Conservation (phyloP, 2,888 invertebrate species). For the Sinelater perroti region DNA sequence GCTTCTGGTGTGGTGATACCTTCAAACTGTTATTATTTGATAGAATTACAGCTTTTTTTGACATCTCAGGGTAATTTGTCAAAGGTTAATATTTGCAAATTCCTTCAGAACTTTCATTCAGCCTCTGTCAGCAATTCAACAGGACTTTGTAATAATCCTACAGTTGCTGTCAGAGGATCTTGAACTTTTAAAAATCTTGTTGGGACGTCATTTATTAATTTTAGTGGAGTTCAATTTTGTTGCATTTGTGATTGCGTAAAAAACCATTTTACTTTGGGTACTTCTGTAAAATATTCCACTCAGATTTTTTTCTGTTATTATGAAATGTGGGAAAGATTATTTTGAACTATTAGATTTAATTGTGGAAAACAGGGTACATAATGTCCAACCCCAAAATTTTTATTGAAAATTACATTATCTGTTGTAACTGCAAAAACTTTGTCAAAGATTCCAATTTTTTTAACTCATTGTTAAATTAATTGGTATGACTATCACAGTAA, state of each 20-base stretch:
- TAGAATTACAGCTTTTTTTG: no score
- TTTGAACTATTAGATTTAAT: conserved; percentile 17
- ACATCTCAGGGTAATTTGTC: conserved; percentile 39
- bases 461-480: no score
- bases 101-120: conserved; percentile 39
- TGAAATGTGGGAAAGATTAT: neutral
- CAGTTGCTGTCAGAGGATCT: conserved; percentile 40
- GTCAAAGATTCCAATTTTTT: no score
- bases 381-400: conserved; percentile 29
- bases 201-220: conserved; percentile 39
- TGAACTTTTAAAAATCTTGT: conserved; percentile 36
- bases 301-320: conserved; percentile 19
- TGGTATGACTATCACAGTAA: no score
- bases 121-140: conserved; percentile 34
- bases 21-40: no score
- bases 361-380: conserved; percentile 35
- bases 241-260: conserved; percentile 32
- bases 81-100: conserved; percentile 35
- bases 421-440: conserved; percentile 29
- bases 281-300: conserved; percentile 35
- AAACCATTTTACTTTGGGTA: conserved; percentile 27
- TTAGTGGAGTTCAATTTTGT: conserved; percentile 8
- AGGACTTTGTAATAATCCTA: conserved; percentile 42
- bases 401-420: conserved; percentile 33
- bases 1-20: no score